Evolutionary conservation across 2,888 invertebrate genomes (phyloP).

Genomic region (Lepetodrilus schrolli): DNA sequence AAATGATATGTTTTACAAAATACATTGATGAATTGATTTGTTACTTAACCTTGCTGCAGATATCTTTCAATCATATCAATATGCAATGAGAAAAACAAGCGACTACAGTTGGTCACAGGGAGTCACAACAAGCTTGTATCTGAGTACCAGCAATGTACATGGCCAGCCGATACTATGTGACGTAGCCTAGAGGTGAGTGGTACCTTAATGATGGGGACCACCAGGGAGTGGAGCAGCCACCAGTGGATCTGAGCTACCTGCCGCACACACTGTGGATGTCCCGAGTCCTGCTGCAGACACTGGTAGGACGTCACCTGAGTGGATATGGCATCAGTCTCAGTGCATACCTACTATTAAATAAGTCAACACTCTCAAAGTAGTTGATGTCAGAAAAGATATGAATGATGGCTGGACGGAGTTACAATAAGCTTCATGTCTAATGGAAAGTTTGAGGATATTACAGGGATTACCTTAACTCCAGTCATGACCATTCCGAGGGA

Average conservation of each 20-base stretch:
- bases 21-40: too few relatives aligned
- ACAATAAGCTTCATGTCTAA: neutral
- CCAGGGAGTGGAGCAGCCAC: neutral
- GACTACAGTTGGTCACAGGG: too few relatives aligned
- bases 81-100: too few relatives aligned
- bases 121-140: neutral
- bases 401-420: neutral
- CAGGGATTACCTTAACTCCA: slow-evolving; percentile 49
- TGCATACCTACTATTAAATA: too few relatives aligned
- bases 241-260: neutral
- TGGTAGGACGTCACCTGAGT: neutral
- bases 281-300: neutral
- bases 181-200: too few relatives aligned
- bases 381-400: neutral
- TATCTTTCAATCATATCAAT: too few relatives aligned
- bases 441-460: too few relatives aligned
- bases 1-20: too few relatives aligned
- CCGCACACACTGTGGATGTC: neutral
- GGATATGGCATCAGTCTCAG: too few relatives aligned
- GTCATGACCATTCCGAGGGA: slow-evolving; percentile 55
- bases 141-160: neutral
- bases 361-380: too few relatives aligned
- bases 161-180: too few relatives aligned
- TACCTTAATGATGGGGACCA: slow-evolving; percentile 1
- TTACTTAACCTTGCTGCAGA: too few relatives aligned